Conservation (phyloP, 2,888 invertebrate species). For the Corbicula japonica region DNA sequence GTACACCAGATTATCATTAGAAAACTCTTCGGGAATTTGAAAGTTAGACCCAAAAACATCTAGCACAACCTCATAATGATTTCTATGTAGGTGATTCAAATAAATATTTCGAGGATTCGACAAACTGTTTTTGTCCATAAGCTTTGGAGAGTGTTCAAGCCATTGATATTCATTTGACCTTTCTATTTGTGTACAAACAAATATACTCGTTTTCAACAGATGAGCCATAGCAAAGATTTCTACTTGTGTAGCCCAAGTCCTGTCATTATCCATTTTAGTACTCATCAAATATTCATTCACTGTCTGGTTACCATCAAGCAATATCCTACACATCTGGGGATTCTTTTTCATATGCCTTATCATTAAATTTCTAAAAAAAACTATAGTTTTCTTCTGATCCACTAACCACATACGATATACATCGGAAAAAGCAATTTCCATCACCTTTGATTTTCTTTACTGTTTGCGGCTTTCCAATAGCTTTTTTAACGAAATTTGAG, state of each 20-base stretch:
- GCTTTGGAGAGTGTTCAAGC: conserved; percentile 2
- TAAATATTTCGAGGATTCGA: conserved; percentile 3
- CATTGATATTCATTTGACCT: background rate
- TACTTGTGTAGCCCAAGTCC: conserved; percentile 24
- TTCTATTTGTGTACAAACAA: background rate
- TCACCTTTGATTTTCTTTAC: conserved; percentile 25
- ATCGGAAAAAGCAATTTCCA: conserved; percentile 49
- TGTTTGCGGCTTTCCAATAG: conserved; percentile 2
- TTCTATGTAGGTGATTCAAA: conserved; percentile 18
- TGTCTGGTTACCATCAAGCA: background rate
- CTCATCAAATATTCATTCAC: conserved; percentile 4
- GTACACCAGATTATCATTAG: background rate
- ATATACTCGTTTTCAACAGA: conserved; percentile 24
- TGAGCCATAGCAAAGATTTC: conserved; percentile 32
- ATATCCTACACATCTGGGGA: background rate
- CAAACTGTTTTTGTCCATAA: background rate
- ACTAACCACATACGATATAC: conserved; percentile 33
- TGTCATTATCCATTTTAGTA: background rate
- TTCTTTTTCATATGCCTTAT: conserved; percentile 21
- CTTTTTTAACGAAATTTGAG: background rate
- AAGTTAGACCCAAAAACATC: background rate
- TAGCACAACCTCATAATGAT: conserved; percentile 32
- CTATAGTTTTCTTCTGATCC: conserved; percentile 28
- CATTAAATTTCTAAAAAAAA: background rate
- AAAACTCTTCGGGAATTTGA: background rate